Conservation (phyloP, 2,888 invertebrate species). For the Schrankia costaestrigalis region DNA sequence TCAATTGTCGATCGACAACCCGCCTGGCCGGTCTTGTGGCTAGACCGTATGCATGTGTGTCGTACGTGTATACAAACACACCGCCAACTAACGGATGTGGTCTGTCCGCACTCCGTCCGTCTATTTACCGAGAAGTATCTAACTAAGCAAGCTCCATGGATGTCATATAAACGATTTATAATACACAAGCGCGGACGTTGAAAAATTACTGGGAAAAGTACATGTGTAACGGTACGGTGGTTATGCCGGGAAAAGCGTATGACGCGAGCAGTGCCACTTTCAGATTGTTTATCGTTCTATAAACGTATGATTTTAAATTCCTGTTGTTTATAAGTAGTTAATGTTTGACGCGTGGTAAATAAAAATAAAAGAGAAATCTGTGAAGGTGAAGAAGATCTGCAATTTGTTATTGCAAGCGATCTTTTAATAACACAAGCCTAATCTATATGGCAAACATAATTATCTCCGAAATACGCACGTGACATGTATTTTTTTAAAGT, state of each 20-base stretch:
- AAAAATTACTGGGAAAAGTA: conserved; percentile 36
- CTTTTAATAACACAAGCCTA: no score
- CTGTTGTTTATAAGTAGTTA: no score
- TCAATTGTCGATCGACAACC: conserved; percentile 61
- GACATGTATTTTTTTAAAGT: no score
- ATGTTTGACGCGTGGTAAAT: no score
- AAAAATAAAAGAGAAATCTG: no score
- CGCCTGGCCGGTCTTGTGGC: conserved; percentile 45
- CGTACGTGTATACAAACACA: conserved; percentile 14
- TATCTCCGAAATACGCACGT: no score
- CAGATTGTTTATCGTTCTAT: no score
- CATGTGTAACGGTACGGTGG: conserved; percentile 29
- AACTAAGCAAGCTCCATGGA: conserved; percentile 30
- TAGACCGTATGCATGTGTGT: conserved; percentile 30
- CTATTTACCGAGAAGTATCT: conserved; percentile 41
- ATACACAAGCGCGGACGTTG: conserved; percentile 25
- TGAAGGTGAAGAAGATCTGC: no score
- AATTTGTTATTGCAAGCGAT: no score
- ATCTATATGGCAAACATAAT: no score
- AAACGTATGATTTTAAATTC: no score
- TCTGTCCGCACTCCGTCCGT: conserved; percentile 42
- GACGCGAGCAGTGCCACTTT: conserved; percentile 12
- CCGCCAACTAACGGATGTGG: conserved; percentile 56
- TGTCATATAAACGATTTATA: conserved; percentile 42
- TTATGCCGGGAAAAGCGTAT: conserved; percentile 29